Base-by-base conservation (phyloP, 2,113 vertebrate species). In the Girardinichthys multiradiatus region DNA sequence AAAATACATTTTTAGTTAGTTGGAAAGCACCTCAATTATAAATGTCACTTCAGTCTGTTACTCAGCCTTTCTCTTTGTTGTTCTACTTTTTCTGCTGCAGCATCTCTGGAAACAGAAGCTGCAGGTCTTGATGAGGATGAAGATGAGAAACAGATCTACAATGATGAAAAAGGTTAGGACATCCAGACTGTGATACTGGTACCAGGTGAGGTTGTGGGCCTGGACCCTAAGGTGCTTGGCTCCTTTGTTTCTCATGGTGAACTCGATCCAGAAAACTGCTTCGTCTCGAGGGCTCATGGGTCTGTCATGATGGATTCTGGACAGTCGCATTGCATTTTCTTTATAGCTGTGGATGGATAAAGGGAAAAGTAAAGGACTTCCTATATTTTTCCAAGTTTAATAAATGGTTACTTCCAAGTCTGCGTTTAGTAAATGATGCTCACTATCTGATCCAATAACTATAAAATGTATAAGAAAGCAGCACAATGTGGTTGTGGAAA, bases 131-230 rank as follows among this genome's bases (percentile, higher is more conserved):
- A 90, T 64, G 69, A 91, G 37, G 64, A 94, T 42, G 37, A 95
- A 75, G 29, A 87, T 0, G 33, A 79, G 4, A 42, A 45, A 17
- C 30, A 92, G 70, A 37, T 61, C n/a, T 21, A 94, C 90, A 8
- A 75, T 5, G 10, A 95, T 48, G 57, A 98, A 30, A 83, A 98
- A 95, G 0, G 81, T 90, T 13, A 96, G 76, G 24, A 97, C 94
- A 62, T 98, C 96, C 86, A 99, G 81, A 68, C 93, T 92, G 89
- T 94, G 95, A 81, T 97, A 97, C 85, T 98, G 96, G 89, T 58
- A 58, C 67, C 67, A 69, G 67, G 67, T 35, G 29, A 69, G 67
- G 4, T 69, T n/a, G 9, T 69, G 33, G 24, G 67, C 31, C 54
- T 57, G 51, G 21, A 37, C 28, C 19, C 54, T 57, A 31, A 69